Conservation (phyloP, 92 coral and sea anemone genomes). For the Meandrina meandrites region DNA sequence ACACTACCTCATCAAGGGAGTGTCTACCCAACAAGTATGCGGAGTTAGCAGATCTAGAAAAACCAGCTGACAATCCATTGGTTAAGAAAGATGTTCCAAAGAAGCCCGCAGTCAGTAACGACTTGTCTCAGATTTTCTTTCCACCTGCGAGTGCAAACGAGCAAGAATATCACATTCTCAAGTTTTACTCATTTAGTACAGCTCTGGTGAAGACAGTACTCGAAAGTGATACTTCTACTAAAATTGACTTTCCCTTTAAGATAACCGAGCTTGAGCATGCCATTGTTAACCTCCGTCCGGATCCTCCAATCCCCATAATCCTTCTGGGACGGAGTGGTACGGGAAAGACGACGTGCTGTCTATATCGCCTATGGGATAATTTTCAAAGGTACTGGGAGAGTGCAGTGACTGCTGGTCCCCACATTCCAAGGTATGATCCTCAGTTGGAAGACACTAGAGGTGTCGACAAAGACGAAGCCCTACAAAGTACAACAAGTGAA, state of each 20-base stretch:
- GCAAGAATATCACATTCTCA: conserved; percentile 91
- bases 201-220: conserved; percentile 82
- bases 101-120: conserved; percentile 30
- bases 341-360: conserved; percentile 97
- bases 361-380: conserved; percentile 89
- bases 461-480: conserved; percentile 6
- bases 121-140: conserved; percentile 61
- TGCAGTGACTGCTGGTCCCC: conserved; percentile 82
- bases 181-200: conserved; percentile 86
- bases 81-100: conserved; percentile 25
- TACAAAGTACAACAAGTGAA: background rate
- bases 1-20: background rate
- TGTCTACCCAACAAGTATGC: conserved; percentile 44
- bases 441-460: background rate
- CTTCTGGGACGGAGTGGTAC: conserved; percentile 98
- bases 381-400: conserved; percentile 89
- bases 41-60: conserved; percentile 24
- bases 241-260: conserved; percentile 88
- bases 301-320: conserved; percentile 73
- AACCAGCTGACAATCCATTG: background rate
- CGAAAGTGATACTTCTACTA: conserved; percentile 49
- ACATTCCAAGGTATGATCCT: conserved; percentile 65
- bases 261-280: conserved; percentile 95
- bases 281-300: conserved; percentile 83
- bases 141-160: conserved; percentile 98